These are phyloP conservation scores for Monopis laevigella DNA, from an alignment of 2,888 invertebrate genomes.

Conservation along the genomic window DNA sequence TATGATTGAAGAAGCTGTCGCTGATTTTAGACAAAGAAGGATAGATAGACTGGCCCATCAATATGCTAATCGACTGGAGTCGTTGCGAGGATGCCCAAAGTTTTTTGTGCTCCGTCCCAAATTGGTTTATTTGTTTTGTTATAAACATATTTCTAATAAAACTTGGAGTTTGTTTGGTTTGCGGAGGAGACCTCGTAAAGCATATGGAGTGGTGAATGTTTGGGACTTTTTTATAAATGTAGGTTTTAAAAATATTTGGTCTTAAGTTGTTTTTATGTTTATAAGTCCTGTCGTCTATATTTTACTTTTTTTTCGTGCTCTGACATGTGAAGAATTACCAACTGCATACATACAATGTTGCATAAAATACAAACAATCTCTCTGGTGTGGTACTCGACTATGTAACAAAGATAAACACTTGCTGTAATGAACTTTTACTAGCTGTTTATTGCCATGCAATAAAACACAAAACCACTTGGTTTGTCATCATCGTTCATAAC, in stretches of 20 bases:
- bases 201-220: conserved; percentile 33
- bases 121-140: conserved; percentile 65
- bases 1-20: conserved; percentile 63
- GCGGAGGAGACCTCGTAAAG: conserved; percentile 36
- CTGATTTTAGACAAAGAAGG: conserved; percentile 62
- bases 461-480: no score
- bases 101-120: conserved; percentile 50
- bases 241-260: no score
- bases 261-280: no score
- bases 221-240: conserved; percentile 19
- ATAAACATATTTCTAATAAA: conserved; percentile 47
- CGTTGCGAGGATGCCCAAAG: conserved; percentile 31
- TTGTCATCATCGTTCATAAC: no score
- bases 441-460: conserved; percentile 9
- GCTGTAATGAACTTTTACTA: conserved; percentile 11
- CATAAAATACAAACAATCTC: background rate
- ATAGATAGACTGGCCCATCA: conserved; percentile 56
- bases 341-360: no score
- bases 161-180: conserved; percentile 50
- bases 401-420: conserved; percentile 12
- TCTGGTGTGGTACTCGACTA: conserved; percentile 2
- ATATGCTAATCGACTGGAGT: conserved; percentile 56
- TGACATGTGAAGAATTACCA: no score
- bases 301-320: no score
- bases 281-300: no score